Base-by-base conservation (phyloP, 2,888 invertebrate genomes). In the Muscina levida region DNA sequence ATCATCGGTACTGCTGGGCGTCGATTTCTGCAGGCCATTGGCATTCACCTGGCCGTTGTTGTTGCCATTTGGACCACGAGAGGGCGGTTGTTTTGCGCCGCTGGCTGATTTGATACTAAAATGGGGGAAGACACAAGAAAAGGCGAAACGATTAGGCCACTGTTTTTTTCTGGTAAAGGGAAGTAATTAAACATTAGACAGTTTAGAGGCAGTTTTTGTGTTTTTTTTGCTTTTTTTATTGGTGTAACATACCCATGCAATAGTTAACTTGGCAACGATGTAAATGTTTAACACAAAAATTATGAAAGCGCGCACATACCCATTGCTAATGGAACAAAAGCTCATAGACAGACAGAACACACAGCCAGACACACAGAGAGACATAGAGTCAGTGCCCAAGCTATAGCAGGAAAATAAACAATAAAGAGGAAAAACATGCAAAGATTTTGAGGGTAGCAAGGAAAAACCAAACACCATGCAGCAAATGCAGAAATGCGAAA, bases 1-100 rank as follows among this genome's bases (percentile, higher is more conserved):
- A 85, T 94, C 95, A 85, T 95, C 95, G 5, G 94, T 93, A 85
- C 93, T 93, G 68, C 93, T 92, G 0, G 92, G 91, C 0, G 93
- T 92, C 19, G 92, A 92, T 46, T 92, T 92, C 72, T 91, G 91
- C 17, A 90, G 72, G n/a, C 85, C 88, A 66, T 83, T 83, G 74
- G 72, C 83, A 22, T 84, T 82, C 8, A 82, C 79, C 11, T 74
- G 81, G 51, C 70, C 71, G 59, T 74, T 80, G 26, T 73, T 76
- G 59, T 79, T 81, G 26, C 75, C 76, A 31, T 71, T 81, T 10
- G 86, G 85, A n/a, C 84, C 85, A 31, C 66, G 72, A 31, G 86
- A 84, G 2, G 86, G 75, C 0, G 84, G 83, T 77, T 85, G 85
- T 19, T 87, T 88, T 31, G 86, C 84, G 1, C 84, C 87, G 42